A percentile compares a stretch with the other conserved stretches of the same genome.
phyloP scores from a whole-genome alignment of 1,140 invertebrate species.

The Dendrolimus kikuchii region DNA sequence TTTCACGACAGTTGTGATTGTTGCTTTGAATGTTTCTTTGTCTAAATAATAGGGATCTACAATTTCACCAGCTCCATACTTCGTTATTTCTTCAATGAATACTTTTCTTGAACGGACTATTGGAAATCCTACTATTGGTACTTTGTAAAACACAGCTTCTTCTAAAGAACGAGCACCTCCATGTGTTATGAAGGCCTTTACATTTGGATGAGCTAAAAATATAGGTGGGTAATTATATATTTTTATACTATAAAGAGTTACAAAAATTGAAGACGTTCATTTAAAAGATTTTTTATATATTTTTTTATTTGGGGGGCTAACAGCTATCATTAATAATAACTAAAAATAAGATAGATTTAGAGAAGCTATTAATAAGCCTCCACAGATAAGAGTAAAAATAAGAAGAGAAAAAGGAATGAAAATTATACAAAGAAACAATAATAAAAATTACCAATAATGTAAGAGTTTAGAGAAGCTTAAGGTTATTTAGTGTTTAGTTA shows the following conservation, averaged over 20 bases:
- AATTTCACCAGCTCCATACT: constrained; percentile 46
- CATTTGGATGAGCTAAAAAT: constrained; percentile 75
- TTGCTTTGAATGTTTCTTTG: constrained; percentile 36
- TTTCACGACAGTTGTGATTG: constrained; percentile 31
- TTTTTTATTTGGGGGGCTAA: no score
- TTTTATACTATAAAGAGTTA: not conserved
- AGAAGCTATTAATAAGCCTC: no score
- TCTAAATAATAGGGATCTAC: constrained; percentile 49
- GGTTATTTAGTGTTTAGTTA: no score
- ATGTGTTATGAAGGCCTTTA: constrained; percentile 81
- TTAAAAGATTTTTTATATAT: no score
- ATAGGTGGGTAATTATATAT: not conserved
- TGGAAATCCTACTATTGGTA: constrained; percentile 81
- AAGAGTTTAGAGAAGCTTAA: no score
- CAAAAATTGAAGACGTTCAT: no score
- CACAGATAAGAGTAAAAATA: no score
- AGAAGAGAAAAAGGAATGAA: no score
- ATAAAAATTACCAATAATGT: no score
- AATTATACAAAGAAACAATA: no score
- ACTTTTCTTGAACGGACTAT: constrained; percentile 69
- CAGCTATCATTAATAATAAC: no score
- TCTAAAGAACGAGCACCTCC: constrained; percentile 80
- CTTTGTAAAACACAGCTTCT: constrained; percentile 80
- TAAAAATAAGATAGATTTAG: no score
- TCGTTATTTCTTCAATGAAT: constrained; percentile 48